Conservation (phyloP, 2,113 vertebrate genomes). For the Oryzias woworae region DNA sequence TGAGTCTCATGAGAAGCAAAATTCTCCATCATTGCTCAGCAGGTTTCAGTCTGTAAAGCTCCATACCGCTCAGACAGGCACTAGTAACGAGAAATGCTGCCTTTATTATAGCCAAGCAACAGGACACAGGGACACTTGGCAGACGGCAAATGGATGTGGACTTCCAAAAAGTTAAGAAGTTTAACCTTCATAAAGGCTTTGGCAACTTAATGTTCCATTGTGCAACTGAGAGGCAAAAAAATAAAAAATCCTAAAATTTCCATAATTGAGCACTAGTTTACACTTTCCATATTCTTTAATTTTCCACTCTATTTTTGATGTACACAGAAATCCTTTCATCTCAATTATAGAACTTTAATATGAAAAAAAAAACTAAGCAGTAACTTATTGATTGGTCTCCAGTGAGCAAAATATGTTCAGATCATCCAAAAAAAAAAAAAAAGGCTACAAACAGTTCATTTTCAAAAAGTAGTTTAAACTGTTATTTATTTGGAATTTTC, state of each 20-base stretch:
- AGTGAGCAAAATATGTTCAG: no score
- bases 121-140: constrained; percentile 52
- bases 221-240: not conserved
- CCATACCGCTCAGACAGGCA: constrained; percentile 43
- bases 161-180: constrained; percentile 46
- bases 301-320: no score
- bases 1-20: constrained; percentile 52
- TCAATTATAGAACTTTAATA: no score
- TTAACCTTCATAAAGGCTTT: constrained; percentile 61
- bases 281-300: no score
- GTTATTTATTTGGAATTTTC: no score
- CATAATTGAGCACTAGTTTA: no score
- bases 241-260: not conserved
- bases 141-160: constrained; percentile 40
- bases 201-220: constrained; percentile 37
- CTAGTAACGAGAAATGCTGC: constrained; percentile 52
- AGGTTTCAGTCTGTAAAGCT: constrained; percentile 46
- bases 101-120: constrained; percentile 64
- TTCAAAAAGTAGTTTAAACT: no score
- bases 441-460: no score
- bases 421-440: no score
- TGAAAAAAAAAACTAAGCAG: no score
- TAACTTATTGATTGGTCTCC: no score
- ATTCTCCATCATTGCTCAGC: constrained; percentile 60
- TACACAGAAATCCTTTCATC: no score